phyloP scores from a whole-genome alignment of 2,888 invertebrate species.

The Orchestes rusci region DNA sequence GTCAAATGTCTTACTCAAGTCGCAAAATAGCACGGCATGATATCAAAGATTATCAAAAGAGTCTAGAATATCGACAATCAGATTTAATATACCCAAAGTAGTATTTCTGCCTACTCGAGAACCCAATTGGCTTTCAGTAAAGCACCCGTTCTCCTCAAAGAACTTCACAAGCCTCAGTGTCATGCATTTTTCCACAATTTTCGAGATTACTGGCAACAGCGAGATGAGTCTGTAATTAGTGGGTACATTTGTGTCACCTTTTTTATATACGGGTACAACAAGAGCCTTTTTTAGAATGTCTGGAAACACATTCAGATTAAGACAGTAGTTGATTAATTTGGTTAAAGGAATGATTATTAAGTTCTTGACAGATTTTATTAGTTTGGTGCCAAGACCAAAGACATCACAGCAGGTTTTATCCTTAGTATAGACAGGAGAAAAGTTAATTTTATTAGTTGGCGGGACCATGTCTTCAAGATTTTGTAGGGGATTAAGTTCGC shows the following conservation, averaged over 20 bases:
- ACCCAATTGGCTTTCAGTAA: not conserved
- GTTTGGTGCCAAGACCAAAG: not conserved
- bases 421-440: not conserved
- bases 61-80: not conserved
- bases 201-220: not conserved
- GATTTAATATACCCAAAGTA: not conserved
- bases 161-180: not conserved
- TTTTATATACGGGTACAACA: not conserved
- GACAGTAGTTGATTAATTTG: not conserved
- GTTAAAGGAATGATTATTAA: conserved; percentile 3
- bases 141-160: conserved; percentile 1
- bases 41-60: conserved; percentile 1
- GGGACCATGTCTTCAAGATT: not conserved
- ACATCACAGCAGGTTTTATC: conserved; percentile 5
- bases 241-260: not conserved
- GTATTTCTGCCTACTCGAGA: not conserved
- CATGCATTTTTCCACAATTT: not conserved
- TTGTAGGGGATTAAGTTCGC: not conserved
- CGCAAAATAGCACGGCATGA: not conserved
- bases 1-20: not conserved
- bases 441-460: not conserved
- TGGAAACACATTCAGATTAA: not conserved
- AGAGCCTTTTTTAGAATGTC: conserved; percentile 1
- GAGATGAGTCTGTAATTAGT: conserved; percentile 3
- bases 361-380: not conserved